Base-by-base conservation (phyloP, 2,113 vertebrate species). In the Pleuronectes platessa region DNA sequence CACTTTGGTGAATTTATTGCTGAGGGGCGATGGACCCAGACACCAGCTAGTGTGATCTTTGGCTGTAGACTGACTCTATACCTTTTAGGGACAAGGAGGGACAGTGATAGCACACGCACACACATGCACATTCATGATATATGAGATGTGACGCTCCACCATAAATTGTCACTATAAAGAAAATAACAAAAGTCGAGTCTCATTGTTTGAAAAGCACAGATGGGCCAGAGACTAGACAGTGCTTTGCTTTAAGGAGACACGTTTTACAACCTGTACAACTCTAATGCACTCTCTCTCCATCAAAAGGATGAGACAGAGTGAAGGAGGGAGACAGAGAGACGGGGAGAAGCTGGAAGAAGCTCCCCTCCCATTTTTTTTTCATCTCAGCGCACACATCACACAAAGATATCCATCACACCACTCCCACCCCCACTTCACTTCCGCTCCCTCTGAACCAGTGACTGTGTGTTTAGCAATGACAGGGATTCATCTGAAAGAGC, bases 321-420 rank as follows among this genome's bases (percentile, higher is more conserved):
- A 75, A 61, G 74, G 71, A 78, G 79, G 64, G 84, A 67, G 77
- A 72, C 63, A 26, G 40, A 62, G 71, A 86, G 78, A 87, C 56
- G 71, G 54, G 24, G 26, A 85, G 70, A 76, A 61, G 66, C 67
- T 66, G 68, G 21, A 72, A 66, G 82, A 89, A 74, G 78, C 82
- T 86, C 68, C 74, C 87, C 89, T 80, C 76, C 84, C 53, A 9
- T 54, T 58, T 60, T 37, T 60, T 85, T 74, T 83, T 90, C 77
- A 74, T 89, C 82, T 88, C 86, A 49, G 68, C 58, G 15, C 76
- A 61, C 69, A 82, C 76, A 87, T 89, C 81, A 91, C 86, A 93
- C 88, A 93, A 91, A 93, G 86, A 92, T 90, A 90, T 91, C 83
- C 84, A 92, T 92, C 87, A 79, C 83, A 23, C 54, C 76, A 66